These are phyloP conservation scores for Callitettix versicolor DNA, from an alignment of 1,140 invertebrate genomes.

Conservation along the genomic window DNA sequence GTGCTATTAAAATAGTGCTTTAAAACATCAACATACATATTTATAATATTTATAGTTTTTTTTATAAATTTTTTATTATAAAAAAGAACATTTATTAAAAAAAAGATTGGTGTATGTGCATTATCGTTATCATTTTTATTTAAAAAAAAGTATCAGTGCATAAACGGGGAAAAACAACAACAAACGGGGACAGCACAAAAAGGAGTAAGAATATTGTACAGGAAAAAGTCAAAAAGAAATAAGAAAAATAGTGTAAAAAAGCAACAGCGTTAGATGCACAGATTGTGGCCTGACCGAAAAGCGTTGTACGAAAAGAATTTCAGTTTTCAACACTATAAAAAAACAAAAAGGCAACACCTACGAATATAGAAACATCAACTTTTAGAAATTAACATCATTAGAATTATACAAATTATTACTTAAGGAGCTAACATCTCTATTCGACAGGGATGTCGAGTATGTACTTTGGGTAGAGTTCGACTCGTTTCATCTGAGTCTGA, in stretches of 20 bases:
- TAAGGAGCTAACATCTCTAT: slow-evolving; percentile 14
- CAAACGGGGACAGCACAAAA: no score
- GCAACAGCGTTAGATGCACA: no score
- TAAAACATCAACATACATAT: slow-evolving; percentile 13
- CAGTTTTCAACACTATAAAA: slow-evolving; percentile 8
- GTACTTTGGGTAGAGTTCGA: slow-evolving; percentile 1
- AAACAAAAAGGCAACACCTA: slow-evolving; percentile 8
- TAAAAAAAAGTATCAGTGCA: no score
- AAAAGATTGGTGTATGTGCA: slow-evolving; percentile 15
- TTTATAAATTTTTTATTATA: slow-evolving; percentile 8
- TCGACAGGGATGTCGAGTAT: background rate
- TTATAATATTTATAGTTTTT: slow-evolving; percentile 11
- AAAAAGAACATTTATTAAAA: slow-evolving; percentile 10
- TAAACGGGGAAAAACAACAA: no score
- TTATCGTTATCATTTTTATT: background rate
- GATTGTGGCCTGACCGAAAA: no score
- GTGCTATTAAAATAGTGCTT: slow-evolving; percentile 14
- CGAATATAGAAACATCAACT: slow-evolving; percentile 9
- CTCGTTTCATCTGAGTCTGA: background rate
- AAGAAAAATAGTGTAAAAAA: no score
- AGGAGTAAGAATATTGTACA: no score
- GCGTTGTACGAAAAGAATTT: background rate
- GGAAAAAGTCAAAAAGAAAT: no score
- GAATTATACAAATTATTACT: slow-evolving; percentile 13
- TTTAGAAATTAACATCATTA: slow-evolving; percentile 11